These are phyloP conservation scores for Peromyscus californicus DNA, from an alignment of 2,113 vertebrate species.

Conservation along the genomic window DNA sequence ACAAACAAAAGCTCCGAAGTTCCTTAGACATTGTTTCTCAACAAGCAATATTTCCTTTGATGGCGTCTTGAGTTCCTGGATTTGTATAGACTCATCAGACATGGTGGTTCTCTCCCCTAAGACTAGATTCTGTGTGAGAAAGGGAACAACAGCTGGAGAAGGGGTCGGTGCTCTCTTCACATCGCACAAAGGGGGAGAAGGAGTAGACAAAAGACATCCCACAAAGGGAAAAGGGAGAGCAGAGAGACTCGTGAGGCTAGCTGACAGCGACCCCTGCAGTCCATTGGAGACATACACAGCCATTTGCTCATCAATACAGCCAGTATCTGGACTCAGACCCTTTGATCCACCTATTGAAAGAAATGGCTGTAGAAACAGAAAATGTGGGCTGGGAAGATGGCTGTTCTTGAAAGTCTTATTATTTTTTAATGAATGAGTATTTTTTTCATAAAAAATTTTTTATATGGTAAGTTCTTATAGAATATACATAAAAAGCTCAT, in stretches of 20 bases:
- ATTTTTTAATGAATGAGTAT: constrained; percentile 42
- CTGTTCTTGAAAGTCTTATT: not conserved
- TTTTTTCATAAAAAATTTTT: not conserved
- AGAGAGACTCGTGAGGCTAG: not conserved
- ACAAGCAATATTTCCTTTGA: not conserved
- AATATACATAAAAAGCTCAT: constrained; percentile 22
- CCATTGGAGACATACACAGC: not conserved
- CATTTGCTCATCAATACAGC: not conserved
- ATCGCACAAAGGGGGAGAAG: not conserved
- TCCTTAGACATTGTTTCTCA: not conserved
- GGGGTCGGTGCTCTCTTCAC: not conserved
- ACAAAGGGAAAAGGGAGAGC: not conserved
- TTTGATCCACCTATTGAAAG: not conserved
- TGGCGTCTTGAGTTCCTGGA: not conserved
- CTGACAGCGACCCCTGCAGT: not conserved
- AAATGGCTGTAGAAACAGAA: not conserved
- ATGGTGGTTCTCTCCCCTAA: not conserved
- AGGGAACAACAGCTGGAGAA: not conserved
- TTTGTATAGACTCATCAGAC: constrained; percentile 39
- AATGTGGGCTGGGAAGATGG: not conserved
- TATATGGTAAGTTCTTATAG: constrained; percentile 7
- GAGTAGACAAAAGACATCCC: not conserved
- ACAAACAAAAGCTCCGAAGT: constrained; percentile 28
- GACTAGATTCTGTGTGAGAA: not conserved
- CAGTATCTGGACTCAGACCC: not conserved